phyloP scores from a whole-genome alignment of 2,797 vertebrate species.

The Callimico goeldii region DNA sequence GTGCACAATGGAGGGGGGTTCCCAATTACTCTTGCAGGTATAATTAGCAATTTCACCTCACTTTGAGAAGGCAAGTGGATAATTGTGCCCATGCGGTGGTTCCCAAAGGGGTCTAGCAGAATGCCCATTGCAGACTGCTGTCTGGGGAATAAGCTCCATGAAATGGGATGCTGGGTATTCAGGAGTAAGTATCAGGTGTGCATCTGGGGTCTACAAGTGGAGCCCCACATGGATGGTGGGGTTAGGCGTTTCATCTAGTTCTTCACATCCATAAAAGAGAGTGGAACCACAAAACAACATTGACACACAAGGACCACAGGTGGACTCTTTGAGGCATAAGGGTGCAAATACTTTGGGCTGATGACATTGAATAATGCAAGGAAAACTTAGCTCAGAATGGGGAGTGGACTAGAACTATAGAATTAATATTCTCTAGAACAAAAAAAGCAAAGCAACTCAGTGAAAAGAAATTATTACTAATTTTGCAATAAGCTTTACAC shows the following conservation, averaged over 20 bases:
- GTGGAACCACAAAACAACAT: background rate
- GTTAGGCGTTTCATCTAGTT: background rate
- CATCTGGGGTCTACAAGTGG: background rate
- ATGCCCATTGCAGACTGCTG: background rate
- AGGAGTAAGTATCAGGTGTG: background rate
- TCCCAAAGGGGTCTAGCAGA: background rate
- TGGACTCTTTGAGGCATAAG: background rate
- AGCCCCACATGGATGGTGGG: background rate
- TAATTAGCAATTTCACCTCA: slow-evolving; percentile 75
- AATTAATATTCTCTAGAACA: background rate
- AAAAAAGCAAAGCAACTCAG: background rate
- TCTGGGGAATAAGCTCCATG: background rate
- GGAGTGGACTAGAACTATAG: background rate
- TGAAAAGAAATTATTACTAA: slow-evolving; percentile 33
- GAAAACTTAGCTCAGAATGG: background rate
- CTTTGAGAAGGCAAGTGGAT: slow-evolving; percentile 73
- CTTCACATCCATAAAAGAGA: background rate
- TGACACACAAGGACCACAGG: background rate
- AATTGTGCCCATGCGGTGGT: slow-evolving; percentile 61
- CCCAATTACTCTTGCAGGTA: slow-evolving; percentile 69
- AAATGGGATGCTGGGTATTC: background rate
- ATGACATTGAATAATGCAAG: background rate
- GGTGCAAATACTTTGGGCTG: background rate
- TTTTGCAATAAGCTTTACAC: background rate
- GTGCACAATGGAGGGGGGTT: background rate